These are phyloP conservation scores for Pterocles burchelli DNA, from an alignment of 2,113 vertebrate genomes.

Conservation along the genomic window DNA sequence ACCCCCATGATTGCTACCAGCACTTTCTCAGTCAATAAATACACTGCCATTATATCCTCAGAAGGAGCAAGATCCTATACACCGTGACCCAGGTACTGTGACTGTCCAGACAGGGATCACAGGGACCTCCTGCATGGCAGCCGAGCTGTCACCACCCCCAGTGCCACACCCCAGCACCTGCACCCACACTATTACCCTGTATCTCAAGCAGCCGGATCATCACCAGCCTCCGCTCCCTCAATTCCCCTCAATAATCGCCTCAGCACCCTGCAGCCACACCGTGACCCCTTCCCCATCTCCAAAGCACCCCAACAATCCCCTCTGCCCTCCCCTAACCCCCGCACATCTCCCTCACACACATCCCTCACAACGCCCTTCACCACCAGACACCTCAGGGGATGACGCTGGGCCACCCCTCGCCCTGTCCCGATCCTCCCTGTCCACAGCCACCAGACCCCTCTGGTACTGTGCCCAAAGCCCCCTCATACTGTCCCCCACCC, in stretches of 20 bases:
- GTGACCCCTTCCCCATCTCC: background rate
- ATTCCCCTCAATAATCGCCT: background rate
- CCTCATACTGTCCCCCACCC: no score
- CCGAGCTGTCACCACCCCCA: background rate
- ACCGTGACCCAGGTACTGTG: background rate
- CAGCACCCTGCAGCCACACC: background rate
- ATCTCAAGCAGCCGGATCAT: background rate
- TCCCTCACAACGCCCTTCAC: rapidly evolving
- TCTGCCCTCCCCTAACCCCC: background rate
- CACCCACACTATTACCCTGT: rapidly evolving
- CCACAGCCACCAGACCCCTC: background rate
- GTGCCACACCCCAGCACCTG: background rate
- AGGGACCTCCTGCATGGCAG: rapidly evolving
- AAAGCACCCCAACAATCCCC: background rate
- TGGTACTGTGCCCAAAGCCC: rapidly evolving
- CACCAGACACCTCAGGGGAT: background rate
- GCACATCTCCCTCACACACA: rapidly evolving
- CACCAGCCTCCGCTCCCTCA: background rate
- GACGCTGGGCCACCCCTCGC: background rate
- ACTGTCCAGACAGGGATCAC: background rate
- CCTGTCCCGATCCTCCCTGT: background rate
- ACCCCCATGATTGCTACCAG: background rate
- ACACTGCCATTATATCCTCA: background rate
- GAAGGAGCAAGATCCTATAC: background rate
- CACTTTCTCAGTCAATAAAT: background rate